phyloP scores from a whole-genome alignment of 1,140 invertebrate genomes.

The Cardiocondyla obscurior region DNA sequence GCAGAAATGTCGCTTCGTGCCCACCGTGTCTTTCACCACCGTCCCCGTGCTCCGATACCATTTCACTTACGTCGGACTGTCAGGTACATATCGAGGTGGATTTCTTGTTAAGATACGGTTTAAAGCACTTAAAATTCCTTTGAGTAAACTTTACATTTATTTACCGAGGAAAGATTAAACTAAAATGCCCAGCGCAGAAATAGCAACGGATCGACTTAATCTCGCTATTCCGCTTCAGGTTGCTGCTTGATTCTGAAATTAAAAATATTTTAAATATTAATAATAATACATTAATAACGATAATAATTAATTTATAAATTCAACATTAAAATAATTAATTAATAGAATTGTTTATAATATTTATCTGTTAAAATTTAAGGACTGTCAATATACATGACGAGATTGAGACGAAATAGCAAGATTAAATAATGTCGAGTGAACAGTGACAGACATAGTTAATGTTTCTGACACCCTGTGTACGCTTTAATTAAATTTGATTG shows the following conservation, averaged over 20 bases:
- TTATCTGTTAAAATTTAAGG: neutral
- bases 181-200: neutral
- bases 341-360: no score
- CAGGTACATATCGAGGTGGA: slow-evolving; percentile 56
- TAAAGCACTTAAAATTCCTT: slow-evolving; percentile 9
- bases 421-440: neutral
- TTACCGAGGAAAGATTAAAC: neutral
- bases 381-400: neutral
- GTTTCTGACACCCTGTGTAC: slow-evolving; percentile 15
- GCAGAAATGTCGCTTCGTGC: slow-evolving; percentile 66
- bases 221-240: neutral
- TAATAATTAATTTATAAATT: no score
- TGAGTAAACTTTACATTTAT: slow-evolving; percentile 28
- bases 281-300: no score
- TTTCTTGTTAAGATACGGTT: neutral
- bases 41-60: slow-evolving; percentile 37
- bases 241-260: neutral
- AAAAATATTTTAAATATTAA: neutral
- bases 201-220: neutral
- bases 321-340: neutral
- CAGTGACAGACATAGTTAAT: neutral
- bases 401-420: neutral
- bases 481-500: slow-evolving; percentile 41
- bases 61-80: slow-evolving; percentile 46
- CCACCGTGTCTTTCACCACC: slow-evolving; percentile 57